Conservation (phyloP, 2,113 vertebrate genomes). For the Scolopax mira region DNA sequence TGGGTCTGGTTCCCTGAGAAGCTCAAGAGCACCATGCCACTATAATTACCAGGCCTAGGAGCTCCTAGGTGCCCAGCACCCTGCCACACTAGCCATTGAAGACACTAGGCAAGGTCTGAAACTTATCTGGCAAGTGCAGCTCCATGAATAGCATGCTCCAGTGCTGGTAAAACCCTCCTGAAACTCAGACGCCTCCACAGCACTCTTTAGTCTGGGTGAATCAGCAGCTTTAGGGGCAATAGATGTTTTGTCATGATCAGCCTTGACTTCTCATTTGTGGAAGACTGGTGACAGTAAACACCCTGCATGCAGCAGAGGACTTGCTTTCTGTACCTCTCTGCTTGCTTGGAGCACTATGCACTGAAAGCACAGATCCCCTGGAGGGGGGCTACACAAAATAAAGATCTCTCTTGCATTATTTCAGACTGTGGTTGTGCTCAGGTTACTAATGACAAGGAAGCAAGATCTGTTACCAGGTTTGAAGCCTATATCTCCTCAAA, state of each 20-base stretch:
- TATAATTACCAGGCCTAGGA: neutral
- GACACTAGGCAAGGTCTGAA: neutral
- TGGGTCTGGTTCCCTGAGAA: neutral
- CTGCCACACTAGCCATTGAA: neutral
- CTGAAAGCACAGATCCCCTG: neutral
- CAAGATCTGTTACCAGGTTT: neutral
- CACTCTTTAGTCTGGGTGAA: neutral
- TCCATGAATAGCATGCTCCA: accelerated
- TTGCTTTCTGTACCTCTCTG: neutral
- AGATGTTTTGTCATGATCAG: neutral
- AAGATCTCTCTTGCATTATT: neutral
- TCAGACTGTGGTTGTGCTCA: neutral
- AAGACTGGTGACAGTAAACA: neutral
- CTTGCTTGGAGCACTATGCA: neutral
- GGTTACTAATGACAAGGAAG: neutral
- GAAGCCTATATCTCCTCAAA: neutral
- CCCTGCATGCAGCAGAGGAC: accelerated
- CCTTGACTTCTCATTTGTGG: neutral
- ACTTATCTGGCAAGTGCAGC: neutral
- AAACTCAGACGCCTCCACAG: neutral
- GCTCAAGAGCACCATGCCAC: neutral
- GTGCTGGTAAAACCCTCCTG: neutral
- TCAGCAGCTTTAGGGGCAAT: neutral
- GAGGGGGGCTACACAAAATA: neutral
- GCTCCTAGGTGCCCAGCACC: neutral